Conservation (phyloP, 2,797 vertebrate species). For the Iguana delicatissima region DNA sequence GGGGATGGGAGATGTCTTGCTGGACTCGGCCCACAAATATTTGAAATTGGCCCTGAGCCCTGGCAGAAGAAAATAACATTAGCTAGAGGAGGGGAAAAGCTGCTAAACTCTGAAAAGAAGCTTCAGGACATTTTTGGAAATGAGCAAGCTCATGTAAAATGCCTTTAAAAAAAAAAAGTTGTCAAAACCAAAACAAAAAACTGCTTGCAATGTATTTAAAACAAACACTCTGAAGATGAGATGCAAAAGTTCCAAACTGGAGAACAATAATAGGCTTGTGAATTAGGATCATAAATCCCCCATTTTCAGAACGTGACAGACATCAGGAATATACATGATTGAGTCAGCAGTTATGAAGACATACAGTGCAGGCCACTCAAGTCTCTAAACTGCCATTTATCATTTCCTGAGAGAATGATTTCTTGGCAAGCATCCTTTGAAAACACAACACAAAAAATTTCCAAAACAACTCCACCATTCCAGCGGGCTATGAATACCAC, state of each 20-base stretch:
- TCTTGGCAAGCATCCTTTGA: constrained; percentile 82
- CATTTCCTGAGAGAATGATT: constrained; percentile 79
- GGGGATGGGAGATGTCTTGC: neutral
- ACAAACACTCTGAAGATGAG: constrained; percentile 59
- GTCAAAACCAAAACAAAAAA: too few relatives aligned
- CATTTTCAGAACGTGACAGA: constrained; percentile 63
- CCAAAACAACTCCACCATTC: constrained; percentile 77
- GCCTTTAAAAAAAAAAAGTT: constrained; percentile 48
- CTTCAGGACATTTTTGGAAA: constrained; percentile 29
- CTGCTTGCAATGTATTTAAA: constrained; percentile 61
- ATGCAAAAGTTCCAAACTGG: constrained; percentile 36
- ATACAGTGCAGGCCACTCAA: constrained; percentile 66
- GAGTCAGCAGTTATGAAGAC: constrained; percentile 77
- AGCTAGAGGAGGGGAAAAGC: neutral
- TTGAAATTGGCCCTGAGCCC: neutral
- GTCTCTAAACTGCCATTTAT: constrained; percentile 79
- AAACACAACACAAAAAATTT: constrained; percentile 74
- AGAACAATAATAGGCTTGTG: constrained; percentile 66
- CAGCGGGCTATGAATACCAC: constrained; percentile 75
- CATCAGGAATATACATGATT: constrained; percentile 64
- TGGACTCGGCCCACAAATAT: neutral
- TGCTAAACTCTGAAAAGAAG: constrained; percentile 50
- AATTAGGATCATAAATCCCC: constrained; percentile 61
- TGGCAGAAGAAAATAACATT: neutral
- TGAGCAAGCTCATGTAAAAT: constrained; percentile 59